Percentiles rank a stretch among this genome's conserved stretches.
phyloP scores from a whole-genome alignment of 2,113 vertebrate species.

The Tupaia tana region DNA sequence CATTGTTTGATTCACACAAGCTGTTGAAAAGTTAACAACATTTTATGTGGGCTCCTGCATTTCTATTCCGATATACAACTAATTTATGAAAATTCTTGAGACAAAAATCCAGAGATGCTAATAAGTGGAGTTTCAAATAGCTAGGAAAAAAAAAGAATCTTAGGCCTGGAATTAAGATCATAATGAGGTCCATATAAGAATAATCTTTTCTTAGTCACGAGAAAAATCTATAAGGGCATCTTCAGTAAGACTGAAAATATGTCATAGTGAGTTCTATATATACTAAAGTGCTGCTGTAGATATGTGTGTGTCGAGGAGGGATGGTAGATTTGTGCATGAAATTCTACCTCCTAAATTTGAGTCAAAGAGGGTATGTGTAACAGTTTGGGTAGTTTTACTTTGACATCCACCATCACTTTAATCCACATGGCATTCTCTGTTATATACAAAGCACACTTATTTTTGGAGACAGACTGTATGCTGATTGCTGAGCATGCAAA shows the following conservation, averaged over 20 bases:
- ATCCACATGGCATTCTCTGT: background rate
- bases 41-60: background rate
- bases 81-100: slow-evolving; percentile 2
- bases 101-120: slow-evolving; percentile 7
- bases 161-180: background rate
- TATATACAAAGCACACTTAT: background rate
- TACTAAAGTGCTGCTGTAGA: background rate
- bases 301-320: background rate
- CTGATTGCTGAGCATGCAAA: background rate
- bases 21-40: slow-evolving; percentile 16
- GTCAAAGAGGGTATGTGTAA: background rate
- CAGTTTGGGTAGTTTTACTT: background rate
- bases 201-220: background rate
- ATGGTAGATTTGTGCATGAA: background rate
- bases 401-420: background rate
- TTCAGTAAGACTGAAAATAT: background rate
- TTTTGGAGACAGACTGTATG: background rate
- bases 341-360: background rate
- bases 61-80: background rate
- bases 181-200: background rate
- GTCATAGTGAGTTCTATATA: background rate
- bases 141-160: background rate
- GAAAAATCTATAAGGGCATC: background rate
- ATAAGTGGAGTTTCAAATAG: background rate
- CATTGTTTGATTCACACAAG: background rate